phyloP scores from a whole-genome alignment of 2,797 vertebrate species.

The Sebastes dallii region DNA sequence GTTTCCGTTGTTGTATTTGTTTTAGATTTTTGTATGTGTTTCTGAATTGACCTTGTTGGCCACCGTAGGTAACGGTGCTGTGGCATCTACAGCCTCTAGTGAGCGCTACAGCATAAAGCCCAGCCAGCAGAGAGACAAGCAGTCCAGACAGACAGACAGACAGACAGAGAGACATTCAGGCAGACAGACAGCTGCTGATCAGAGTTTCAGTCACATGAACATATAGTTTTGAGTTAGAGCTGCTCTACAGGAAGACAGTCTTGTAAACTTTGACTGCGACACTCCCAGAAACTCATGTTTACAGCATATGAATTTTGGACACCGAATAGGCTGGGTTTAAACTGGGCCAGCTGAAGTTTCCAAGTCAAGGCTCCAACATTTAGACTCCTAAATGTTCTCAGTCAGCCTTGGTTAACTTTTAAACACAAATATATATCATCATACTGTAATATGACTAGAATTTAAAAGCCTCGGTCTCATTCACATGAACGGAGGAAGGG shows the following conservation, averaged over 20 bases:
- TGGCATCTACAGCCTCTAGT: constrained; percentile 40
- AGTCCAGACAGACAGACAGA: constrained; percentile 26
- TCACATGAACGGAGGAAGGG: too few relatives aligned
- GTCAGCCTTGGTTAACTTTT: not conserved
- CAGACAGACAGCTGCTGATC: constrained; percentile 27
- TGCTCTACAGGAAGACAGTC: not conserved
- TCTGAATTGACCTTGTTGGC: not conserved
- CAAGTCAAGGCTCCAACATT: not conserved
- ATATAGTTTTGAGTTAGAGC: constrained; percentile 5
- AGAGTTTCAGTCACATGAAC: constrained; percentile 34
- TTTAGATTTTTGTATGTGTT: not conserved
- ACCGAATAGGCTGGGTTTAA: not conserved
- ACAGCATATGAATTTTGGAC: not conserved
- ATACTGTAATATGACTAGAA: not conserved
- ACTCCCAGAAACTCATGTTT: not conserved
- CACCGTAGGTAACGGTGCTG: not conserved
- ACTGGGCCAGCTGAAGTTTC: not conserved
- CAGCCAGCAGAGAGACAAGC: constrained; percentile 42
- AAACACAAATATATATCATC: not conserved
- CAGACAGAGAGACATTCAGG: constrained; percentile 19
- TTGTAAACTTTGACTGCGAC: not conserved
- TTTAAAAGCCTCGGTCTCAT: not conserved
- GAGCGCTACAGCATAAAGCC: constrained; percentile 43
- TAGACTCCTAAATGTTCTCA: not conserved
- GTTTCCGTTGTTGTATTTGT: not conserved